These are phyloP conservation scores for Acipenser oxyrinchus DNA, from an alignment of 2,797 vertebrate species.

Conservation along the genomic window DNA sequence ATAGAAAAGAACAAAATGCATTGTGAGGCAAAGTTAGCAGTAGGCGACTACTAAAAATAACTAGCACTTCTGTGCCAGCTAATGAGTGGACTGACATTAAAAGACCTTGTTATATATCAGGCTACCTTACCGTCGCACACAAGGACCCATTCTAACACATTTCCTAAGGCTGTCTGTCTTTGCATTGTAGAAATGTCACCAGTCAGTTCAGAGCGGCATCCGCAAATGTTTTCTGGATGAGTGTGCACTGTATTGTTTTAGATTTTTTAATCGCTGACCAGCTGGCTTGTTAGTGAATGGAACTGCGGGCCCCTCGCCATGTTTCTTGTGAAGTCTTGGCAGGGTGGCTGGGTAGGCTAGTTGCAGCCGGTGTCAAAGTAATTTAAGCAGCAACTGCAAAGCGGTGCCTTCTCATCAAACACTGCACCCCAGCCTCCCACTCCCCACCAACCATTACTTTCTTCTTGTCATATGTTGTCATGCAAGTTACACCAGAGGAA, in stretches of 20 bases:
- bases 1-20: neutral
- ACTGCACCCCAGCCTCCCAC: conserved; percentile 36
- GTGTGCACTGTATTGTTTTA: conserved; percentile 70
- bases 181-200: conserved; percentile 30
- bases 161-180: conserved; percentile 34
- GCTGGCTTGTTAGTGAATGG: conserved; percentile 91
- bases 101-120: conserved; percentile 55
- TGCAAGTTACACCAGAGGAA: conserved; percentile 75
- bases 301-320: conserved; percentile 80
- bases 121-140: conserved; percentile 13
- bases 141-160: conserved; percentile 17
- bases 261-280: conserved; percentile 91
- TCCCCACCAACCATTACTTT: conserved; percentile 53
- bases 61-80: conserved; percentile 42
- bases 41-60: conserved; percentile 37
- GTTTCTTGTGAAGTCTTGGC: conserved; percentile 98
- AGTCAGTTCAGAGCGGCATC: conserved; percentile 51
- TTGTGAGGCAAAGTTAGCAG: neutral
- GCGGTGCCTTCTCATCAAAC: conserved; percentile 8
- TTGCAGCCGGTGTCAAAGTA: conserved; percentile 65
- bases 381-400: conserved; percentile 71
- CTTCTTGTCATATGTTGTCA: conserved; percentile 71
- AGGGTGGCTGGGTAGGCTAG: conserved; percentile 67
- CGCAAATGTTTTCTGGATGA: conserved; percentile 68
- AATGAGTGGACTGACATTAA: conserved; percentile 59